phyloP scores from a whole-genome alignment of 1,140 invertebrate species.

The Agrilus planipennis region DNA sequence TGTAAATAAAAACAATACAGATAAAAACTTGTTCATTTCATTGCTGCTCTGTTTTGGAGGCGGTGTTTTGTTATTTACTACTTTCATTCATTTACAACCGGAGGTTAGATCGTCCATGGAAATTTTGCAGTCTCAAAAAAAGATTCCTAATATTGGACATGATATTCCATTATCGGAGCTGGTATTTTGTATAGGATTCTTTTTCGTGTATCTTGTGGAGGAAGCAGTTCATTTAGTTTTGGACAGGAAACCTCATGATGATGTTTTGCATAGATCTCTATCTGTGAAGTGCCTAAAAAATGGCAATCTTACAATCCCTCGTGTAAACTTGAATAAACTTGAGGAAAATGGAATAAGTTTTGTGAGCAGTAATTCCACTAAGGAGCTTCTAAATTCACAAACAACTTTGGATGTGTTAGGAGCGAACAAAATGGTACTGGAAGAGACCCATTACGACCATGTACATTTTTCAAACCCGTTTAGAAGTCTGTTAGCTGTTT shows the following conservation, averaged over 20 bases:
- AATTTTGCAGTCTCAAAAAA: slow-evolving; percentile 29
- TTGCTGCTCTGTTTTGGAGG: slow-evolving; percentile 64
- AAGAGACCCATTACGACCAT: slow-evolving; percentile 12
- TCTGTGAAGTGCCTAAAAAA: slow-evolving; percentile 39
- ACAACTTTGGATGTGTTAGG: slow-evolving; percentile 15
- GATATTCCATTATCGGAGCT: slow-evolving; percentile 49
- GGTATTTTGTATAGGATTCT: slow-evolving; percentile 57
- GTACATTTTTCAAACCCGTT: slow-evolving; percentile 35
- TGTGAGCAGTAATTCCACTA: slow-evolving; percentile 23
- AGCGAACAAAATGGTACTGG: not conserved
- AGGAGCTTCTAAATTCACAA: slow-evolving; percentile 24
- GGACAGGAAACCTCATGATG: slow-evolving; percentile 36
- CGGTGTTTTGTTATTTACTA: slow-evolving; percentile 68
- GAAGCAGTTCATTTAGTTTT: slow-evolving; percentile 52
- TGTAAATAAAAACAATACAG: slow-evolving; percentile 26
- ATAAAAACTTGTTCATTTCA: slow-evolving; percentile 42
- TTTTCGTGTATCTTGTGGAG: slow-evolving; percentile 60
- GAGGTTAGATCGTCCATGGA: slow-evolving; percentile 52
- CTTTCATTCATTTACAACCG: slow-evolving; percentile 64
- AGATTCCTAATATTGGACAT: slow-evolving; percentile 29
- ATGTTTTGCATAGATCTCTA: slow-evolving; percentile 43
- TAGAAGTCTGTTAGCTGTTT: slow-evolving; percentile 50
- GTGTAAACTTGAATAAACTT: slow-evolving; percentile 27
- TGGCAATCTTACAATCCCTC: slow-evolving; percentile 25
- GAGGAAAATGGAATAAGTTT: slow-evolving; percentile 25